Evolutionary conservation across 2,797 vertebrate species (phyloP).

Genomic region (Oreortyx pictus): DNA sequence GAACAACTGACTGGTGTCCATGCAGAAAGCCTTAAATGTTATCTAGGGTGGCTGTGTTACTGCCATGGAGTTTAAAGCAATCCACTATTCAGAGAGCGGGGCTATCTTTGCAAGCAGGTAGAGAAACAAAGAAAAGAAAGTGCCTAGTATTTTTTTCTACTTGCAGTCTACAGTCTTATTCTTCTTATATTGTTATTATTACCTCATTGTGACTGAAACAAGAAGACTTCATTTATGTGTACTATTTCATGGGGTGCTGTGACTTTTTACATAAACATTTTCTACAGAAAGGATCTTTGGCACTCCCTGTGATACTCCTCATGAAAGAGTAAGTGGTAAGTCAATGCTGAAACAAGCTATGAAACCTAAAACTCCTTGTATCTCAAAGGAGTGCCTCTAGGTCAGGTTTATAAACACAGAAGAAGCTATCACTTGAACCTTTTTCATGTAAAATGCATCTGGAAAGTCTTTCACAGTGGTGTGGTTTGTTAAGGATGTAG

Average conservation of each 20-base stretch:
- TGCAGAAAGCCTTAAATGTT: neutral
- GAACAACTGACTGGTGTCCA: neutral
- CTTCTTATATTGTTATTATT: neutral
- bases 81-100: neutral
- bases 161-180: neutral
- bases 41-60: neutral
- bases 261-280: neutral
- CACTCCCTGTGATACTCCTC: neutral
- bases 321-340: neutral
- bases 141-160: neutral
- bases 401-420: neutral
- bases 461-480: neutral
- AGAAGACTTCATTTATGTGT: neutral
- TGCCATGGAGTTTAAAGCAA: neutral
- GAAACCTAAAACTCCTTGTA: neutral
- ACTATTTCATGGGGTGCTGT: neutral
- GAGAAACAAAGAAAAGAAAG: neutral
- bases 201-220: neutral
- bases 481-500: slow-evolving; percentile 36
- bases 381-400: neutral
- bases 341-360: neutral
- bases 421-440: neutral
- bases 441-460: neutral
- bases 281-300: neutral
- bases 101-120: neutral